Evolutionary conservation across 2,888 invertebrate species (phyloP).

Genomic region (Cerceris ruficornis): DNA sequence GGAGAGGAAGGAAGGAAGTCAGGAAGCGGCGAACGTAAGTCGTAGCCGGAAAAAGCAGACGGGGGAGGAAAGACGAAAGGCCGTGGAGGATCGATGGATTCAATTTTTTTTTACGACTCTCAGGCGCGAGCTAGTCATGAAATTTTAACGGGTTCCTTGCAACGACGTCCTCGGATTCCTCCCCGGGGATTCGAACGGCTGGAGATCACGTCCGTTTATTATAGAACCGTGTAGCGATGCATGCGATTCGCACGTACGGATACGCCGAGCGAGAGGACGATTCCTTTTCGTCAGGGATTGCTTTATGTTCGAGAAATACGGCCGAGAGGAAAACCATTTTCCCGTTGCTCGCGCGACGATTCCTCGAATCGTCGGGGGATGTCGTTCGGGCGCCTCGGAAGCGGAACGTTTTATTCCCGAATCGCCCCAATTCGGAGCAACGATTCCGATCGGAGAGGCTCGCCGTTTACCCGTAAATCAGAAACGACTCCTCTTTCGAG

Average conservation of each 20-base stretch:
- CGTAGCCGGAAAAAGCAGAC: slow-evolving; percentile 22
- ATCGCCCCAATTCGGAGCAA: no score
- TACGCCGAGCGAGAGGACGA: slow-evolving; percentile 35
- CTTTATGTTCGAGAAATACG: slow-evolving; percentile 42
- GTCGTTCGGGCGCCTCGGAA: slow-evolving; percentile 7
- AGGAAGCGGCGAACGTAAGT: slow-evolving; percentile 30
- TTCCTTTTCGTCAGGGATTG: slow-evolving; percentile 54
- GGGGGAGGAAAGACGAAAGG: slow-evolving; percentile 6
- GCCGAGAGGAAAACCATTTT: slow-evolving; percentile 16
- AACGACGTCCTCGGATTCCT: slow-evolving; percentile 62
- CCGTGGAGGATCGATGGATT: slow-evolving; percentile 70
- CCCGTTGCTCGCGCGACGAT: slow-evolving; percentile 7
- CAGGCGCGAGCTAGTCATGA: slow-evolving; percentile 65
- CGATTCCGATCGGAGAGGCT: no score
- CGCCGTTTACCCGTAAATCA: no score
- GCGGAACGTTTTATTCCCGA: no score
- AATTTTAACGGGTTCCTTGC: slow-evolving; percentile 70
- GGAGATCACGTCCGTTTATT: slow-evolving; percentile 66
- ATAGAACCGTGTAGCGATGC: slow-evolving; percentile 59
- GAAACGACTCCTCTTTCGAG: no score
- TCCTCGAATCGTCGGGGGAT: slow-evolving; percentile 20
- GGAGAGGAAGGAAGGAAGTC: no score
- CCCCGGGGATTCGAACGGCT: slow-evolving; percentile 54
- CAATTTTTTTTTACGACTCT: slow-evolving; percentile 74
- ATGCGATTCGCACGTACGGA: slow-evolving; percentile 53